Conservation (phyloP, 2,797 vertebrate genomes). For the Falco rusticolus region DNA sequence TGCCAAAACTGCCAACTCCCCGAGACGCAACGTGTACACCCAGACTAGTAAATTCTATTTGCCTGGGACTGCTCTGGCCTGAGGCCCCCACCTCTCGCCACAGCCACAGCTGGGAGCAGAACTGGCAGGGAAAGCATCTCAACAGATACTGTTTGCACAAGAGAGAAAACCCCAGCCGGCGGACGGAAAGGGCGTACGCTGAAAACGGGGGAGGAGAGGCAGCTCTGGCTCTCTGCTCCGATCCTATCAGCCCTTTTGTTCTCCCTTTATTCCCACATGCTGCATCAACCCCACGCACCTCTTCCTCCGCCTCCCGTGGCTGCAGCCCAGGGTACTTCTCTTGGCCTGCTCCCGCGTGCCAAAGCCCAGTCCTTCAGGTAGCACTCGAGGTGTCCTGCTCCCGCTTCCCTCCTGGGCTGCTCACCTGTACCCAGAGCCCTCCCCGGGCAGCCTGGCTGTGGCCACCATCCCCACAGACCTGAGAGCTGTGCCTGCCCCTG, state of each 20-base stretch:
- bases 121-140: not conserved
- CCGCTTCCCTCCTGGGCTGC: not conserved
- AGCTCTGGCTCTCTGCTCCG: not conserved
- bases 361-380: not conserved
- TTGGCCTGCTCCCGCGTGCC: not conserved
- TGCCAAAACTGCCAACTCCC: not conserved
- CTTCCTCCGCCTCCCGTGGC: not conserved
- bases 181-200: fast-evolving
- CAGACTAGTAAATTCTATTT: not conserved
- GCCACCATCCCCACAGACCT: not conserved
- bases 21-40: fast-evolving
- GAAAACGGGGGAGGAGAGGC: not conserved
- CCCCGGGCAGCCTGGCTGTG: not conserved
- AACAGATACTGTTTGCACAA: fast-evolving
- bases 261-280: not conserved
- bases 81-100: not conserved
- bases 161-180: not conserved
- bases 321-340: not conserved
- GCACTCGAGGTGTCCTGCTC: not conserved
- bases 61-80: not conserved
- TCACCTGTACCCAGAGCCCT: not conserved
- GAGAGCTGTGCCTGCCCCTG: not conserved
- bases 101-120: not conserved
- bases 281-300: fast-evolving
- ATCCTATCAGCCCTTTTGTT: fast-evolving